Percentiles rank a stretch among this genome's conserved stretches.
These are phyloP conservation scores for Gallirallus australis DNA, from an alignment of 2,797 vertebrate genomes.

Conservation along the genomic window DNA sequence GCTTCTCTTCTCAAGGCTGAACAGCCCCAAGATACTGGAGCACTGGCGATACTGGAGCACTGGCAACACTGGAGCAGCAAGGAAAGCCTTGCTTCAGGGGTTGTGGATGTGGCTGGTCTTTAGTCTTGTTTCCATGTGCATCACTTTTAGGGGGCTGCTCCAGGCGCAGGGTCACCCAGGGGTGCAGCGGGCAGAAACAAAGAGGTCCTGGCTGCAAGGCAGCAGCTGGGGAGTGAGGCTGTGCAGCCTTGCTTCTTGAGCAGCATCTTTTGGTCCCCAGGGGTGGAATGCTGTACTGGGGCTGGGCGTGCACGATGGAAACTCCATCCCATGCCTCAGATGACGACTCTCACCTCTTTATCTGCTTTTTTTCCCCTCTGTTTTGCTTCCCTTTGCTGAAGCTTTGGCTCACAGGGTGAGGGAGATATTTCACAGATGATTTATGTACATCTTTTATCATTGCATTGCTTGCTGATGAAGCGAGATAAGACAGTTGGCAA, in stretches of 20 bases:
- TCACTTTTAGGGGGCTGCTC: neutral
- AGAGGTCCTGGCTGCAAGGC: rapidly evolving
- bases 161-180: neutral
- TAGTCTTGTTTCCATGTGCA: neutral
- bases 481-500: constrained; percentile 54
- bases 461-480: constrained; percentile 26
- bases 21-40: no score
- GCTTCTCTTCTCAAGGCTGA: no score
- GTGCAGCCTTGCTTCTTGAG: neutral
- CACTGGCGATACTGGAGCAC: neutral
- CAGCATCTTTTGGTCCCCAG: neutral
- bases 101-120: neutral
- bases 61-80: neutral
- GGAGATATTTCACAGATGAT: neutral
- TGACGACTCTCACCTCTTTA: neutral
- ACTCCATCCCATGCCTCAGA: neutral
- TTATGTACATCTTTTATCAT: constrained; percentile 26
- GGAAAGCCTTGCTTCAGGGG: neutral
- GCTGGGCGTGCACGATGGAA: neutral
- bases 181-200: neutral
- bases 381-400: neutral
- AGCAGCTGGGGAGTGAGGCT: neutral
- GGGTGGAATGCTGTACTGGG: neutral
- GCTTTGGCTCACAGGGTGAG: neutral
- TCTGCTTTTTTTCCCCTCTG: neutral